A percentile compares a stretch with the other conserved stretches of the same genome.
Conservation (phyloP, 2,113 vertebrate species). For the Isichthys henryi region DNA sequence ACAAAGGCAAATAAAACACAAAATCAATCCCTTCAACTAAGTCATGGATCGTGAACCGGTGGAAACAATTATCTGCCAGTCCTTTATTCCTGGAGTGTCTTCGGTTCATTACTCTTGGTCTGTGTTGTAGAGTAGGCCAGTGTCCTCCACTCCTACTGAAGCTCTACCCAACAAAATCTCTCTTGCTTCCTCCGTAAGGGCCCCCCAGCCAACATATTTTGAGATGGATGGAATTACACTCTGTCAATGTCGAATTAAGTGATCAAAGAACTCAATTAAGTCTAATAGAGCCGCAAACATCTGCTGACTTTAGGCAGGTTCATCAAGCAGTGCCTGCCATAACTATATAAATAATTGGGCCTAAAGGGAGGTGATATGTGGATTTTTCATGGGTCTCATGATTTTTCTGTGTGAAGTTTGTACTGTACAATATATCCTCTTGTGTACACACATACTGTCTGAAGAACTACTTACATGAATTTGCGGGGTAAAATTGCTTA, state of each 20-base stretch:
- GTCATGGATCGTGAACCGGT: not conserved
- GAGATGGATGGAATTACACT: not conserved
- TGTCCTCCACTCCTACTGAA: not conserved
- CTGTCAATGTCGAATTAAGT: not conserved
- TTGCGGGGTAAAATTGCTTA: constrained; percentile 1
- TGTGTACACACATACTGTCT: constrained; percentile 17
- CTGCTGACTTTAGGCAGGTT: not conserved
- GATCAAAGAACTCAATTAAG: not conserved
- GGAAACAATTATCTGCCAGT: not conserved
- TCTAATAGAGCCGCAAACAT: not conserved
- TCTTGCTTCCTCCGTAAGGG: not conserved
- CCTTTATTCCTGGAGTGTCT: not conserved
- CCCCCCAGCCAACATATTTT: not conserved
- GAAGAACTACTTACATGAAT: constrained; percentile 10
- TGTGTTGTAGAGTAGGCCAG: not conserved
- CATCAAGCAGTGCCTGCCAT: not conserved
- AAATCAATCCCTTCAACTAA: not conserved
- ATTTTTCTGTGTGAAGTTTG: constrained; percentile 8
- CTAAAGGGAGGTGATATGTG: not conserved
- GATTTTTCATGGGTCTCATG: not conserved
- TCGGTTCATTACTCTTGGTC: not conserved
- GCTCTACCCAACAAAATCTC: not conserved
- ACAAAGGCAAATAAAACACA: not conserved
- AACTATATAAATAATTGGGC: not conserved
- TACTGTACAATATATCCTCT: constrained; percentile 11